Evolutionary conservation across 2,797 vertebrate species (phyloP).

Genomic region (Sebastes flavidus): DNA sequence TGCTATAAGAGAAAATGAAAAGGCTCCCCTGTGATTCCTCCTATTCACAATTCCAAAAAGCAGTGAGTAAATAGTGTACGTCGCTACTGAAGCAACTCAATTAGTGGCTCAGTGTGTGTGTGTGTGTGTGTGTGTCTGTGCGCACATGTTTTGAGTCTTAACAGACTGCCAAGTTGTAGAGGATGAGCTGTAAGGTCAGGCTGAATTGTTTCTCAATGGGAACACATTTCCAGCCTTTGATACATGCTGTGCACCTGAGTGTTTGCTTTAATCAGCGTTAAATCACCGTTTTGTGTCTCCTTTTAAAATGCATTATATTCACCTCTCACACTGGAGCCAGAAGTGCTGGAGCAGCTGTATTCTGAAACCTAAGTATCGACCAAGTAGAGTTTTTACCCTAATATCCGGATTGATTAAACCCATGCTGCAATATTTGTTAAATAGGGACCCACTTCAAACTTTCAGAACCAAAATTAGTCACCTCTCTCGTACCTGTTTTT

Average conservation of each 20-base stretch:
- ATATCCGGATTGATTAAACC: not conserved
- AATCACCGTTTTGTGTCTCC: conserved; percentile 8
- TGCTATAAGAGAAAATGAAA: conserved; percentile 48
- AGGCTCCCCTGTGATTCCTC: conserved; percentile 30
- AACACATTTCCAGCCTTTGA: conserved; percentile 32
- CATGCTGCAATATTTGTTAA: not conserved
- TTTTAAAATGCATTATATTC: not conserved
- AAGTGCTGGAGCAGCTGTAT: not conserved
- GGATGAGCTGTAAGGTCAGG: conserved; percentile 22
- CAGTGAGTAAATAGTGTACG: conserved; percentile 15
- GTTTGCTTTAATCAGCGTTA: conserved; percentile 34
- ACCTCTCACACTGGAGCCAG: not conserved
- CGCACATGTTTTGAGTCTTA: not conserved
- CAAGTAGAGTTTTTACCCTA: not conserved
- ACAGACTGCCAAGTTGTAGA: conserved; percentile 8
- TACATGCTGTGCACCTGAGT: conserved; percentile 10
- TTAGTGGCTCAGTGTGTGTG: conserved; percentile 24
- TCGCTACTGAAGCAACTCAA: conserved; percentile 25
- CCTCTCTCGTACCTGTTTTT: not conserved
- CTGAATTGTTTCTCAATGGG: conserved; percentile 19
- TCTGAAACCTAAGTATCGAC: not conserved
- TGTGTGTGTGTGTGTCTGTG: not conserved
- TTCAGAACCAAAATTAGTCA: not conserved
- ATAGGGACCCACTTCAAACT: not conserved
- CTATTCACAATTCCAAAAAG: conserved; percentile 60